Evolutionary conservation across 2,113 vertebrate species (phyloP), one percentile per base, ranked within the genome.

Genomic region (Hippopotamus amphibius): DNA sequence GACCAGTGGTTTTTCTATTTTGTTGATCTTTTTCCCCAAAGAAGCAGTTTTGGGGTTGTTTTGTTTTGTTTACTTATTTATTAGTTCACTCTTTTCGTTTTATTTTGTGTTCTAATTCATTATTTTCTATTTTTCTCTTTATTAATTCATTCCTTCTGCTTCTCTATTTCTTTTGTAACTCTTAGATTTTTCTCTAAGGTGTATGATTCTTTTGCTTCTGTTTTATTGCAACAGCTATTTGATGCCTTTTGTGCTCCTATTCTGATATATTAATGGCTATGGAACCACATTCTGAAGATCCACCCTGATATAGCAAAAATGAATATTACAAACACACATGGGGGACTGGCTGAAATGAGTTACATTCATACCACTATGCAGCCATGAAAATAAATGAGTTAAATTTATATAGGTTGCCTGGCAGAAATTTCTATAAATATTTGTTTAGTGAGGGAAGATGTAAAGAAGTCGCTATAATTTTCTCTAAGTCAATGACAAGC

Each of bases 381-480:
- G n/a, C 71, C 59, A 53, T n/a, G 19, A 92, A 89, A 92, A 72
- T 82, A 74, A 77, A 77, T 37, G 13, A 90, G 90, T 82, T 63
- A 87, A 69, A 93, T 90, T 43, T 71, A 8, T 50, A 48, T 43
- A 81, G 72, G 37, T 76, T 93, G 22, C 50, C 68, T 46, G 8
- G 13, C 22, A 89, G 53, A 55, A 80, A 63, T 85, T 88, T 85
- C 65, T 59, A 10, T 33, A 37, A 94, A 50, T 24, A 79, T 57
- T 48, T 74, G 12, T 63, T 95, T 57, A 68, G 69, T 87, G 22
- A 93, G 11, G 14, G 53, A 91, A 66, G 53, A 37, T 14, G 2
- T 33, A 72, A 63, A 72, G 55, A 68, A 66, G 15, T 37, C 28
- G 46, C 22, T 46, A 33, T 41, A n/a, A 94, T 41, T 80, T 93